Percentiles rank a stretch among this genome's conserved stretches.
These are phyloP conservation scores for Sparus aurata DNA, from an alignment of 2,797 vertebrate genomes.

Conservation along the genomic window DNA sequence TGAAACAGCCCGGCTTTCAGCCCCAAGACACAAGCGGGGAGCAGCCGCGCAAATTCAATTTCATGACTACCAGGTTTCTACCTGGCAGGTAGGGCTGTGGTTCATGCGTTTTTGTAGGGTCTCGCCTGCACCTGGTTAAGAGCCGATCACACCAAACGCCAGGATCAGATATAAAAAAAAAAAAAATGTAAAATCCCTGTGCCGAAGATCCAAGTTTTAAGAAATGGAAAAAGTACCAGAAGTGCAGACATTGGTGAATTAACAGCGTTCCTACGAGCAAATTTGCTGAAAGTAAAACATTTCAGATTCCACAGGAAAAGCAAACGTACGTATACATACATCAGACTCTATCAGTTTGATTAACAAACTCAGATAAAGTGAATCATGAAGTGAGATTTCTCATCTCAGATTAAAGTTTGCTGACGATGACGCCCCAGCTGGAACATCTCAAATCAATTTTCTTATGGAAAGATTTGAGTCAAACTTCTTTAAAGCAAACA, in stretches of 20 bases:
- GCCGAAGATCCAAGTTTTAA: constrained; percentile 34
- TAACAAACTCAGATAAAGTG: not conserved
- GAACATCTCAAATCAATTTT: not conserved
- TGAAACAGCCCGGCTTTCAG: constrained; percentile 59
- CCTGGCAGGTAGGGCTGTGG: constrained; percentile 74
- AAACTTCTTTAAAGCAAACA: constrained; percentile 4
- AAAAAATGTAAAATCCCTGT: not conserved
- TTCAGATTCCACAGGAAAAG: not conserved
- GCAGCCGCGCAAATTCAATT: constrained; percentile 77
- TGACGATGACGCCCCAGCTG: not conserved
- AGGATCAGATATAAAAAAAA: constrained; percentile 59
- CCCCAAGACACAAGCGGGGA: constrained; percentile 73
- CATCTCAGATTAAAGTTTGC: not conserved
- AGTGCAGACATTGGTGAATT: not conserved
- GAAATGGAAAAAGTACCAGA: constrained; percentile 17
- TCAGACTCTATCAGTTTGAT: not conserved
- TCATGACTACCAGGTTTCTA: constrained; percentile 64
- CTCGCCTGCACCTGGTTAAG: constrained; percentile 59
- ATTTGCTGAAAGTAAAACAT: not conserved
- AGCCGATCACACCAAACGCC: constrained; percentile 55
- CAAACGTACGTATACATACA: not conserved
- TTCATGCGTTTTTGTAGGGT: constrained; percentile 45
- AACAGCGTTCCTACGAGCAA: not conserved
- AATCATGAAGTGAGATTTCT: not conserved
- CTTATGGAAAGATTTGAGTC: not conserved